A percentile compares a stretch with the other conserved stretches of the same genome.
Evolutionary conservation across 2,888 invertebrate species (phyloP).

Genomic region (Alsophila aescularia): DNA sequence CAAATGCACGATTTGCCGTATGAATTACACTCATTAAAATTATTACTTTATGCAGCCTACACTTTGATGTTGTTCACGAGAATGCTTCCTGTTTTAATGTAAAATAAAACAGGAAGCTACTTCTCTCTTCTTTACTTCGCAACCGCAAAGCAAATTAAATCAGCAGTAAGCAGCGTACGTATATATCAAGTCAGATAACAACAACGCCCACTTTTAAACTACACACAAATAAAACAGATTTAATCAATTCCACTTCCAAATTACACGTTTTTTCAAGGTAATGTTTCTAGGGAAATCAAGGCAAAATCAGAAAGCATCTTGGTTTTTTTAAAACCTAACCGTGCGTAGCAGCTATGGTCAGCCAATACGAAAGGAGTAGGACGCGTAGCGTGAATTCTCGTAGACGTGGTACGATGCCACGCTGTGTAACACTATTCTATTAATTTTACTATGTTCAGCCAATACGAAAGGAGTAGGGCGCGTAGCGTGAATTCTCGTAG

Average conservation of each 20-base stretch:
- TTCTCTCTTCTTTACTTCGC: background rate
- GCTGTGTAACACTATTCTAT: too few relatives aligned
- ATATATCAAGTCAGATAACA: too few relatives aligned
- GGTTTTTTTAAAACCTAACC: conserved; percentile 2
- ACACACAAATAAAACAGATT: too few relatives aligned
- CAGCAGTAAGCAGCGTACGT: background rate
- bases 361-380: background rate
- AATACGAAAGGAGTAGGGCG: background rate
- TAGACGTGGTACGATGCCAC: too few relatives aligned
- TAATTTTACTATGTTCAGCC: conserved; percentile 1
- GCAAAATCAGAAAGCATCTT: background rate
- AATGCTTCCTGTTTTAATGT: background rate
- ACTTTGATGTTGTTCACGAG: conserved; percentile 5
- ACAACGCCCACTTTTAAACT: too few relatives aligned
- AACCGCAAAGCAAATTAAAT: background rate
- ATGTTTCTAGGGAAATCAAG: background rate
- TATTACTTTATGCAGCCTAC: conserved; percentile 29
- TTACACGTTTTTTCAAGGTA: too few relatives aligned
- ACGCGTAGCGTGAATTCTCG: background rate
- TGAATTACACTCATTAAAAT: conserved; percentile 43
- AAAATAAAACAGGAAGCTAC: background rate
- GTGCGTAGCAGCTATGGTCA: background rate
- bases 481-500: background rate
- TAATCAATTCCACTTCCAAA: too few relatives aligned
- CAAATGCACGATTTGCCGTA: conserved; percentile 44